A percentile compares a stretch with the other conserved stretches of the same genome.
phyloP scores from a whole-genome alignment of 2,113 vertebrate species.

The Burhinus bistriatus region DNA sequence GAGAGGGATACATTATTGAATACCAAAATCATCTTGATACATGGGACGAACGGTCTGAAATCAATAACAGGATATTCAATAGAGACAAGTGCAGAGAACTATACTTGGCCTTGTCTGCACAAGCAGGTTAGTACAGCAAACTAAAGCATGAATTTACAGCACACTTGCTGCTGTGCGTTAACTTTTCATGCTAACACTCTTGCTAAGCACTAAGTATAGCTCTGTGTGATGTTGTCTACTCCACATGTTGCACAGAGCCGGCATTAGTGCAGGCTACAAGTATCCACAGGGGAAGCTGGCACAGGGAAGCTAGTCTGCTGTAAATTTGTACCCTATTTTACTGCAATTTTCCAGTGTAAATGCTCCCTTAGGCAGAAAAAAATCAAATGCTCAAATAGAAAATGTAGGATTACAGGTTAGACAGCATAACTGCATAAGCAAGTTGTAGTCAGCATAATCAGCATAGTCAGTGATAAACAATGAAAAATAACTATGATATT shows the following conservation, averaged over 20 bases:
- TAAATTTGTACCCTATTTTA: not conserved
- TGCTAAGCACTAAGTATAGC: not conserved
- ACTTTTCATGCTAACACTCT: not conserved
- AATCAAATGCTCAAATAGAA: not conserved
- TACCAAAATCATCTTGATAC: conserved; percentile 1
- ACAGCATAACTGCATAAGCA: not conserved
- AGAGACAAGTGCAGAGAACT: not conserved
- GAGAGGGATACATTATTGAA: not conserved
- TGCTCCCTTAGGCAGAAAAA: not conserved
- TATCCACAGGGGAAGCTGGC: not conserved
- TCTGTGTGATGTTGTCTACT: not conserved
- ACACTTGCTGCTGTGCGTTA: not conserved
- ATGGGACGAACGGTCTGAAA: not conserved
- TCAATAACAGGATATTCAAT: not conserved
- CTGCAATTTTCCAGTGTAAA: not conserved
- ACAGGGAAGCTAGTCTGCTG: not conserved
- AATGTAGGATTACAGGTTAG: not conserved
- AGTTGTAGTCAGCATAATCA: not conserved
- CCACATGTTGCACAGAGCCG: not conserved
- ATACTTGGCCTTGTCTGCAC: not conserved
- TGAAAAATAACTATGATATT: not conserved
- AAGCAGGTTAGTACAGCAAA: not conserved
- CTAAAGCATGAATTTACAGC: not conserved
- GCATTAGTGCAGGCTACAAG: not conserved
- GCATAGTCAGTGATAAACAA: not conserved